A percentile compares a stretch with the other conserved stretches of the same genome.
Conservation (phyloP, 2,888 invertebrate genomes). For the Hipparchia sbordonii region DNA sequence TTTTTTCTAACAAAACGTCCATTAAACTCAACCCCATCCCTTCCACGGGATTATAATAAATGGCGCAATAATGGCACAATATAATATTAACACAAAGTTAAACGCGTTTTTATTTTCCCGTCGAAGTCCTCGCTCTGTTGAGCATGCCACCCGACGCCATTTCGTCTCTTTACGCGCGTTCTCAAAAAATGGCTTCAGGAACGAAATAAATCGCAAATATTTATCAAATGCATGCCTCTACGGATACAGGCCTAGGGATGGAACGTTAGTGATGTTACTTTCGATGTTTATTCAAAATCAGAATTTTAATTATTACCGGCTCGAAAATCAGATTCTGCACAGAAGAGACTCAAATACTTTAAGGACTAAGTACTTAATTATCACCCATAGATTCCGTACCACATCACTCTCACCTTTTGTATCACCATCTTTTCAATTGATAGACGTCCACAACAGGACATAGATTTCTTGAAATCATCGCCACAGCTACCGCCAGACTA, state of each 20-base stretch:
- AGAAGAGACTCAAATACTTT: no score
- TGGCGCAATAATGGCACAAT: constrained; percentile 82
- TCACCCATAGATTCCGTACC: no score
- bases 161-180: constrained; percentile 65
- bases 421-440: no score
- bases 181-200: constrained; percentile 71
- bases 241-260: constrained; percentile 52
- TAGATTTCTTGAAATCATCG: no score
- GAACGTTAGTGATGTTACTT: constrained; percentile 30
- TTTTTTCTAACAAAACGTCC: constrained; percentile 79
- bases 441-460: no score
- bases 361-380: no score
- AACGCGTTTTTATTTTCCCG: constrained; percentile 80
- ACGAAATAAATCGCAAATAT: constrained; percentile 77
- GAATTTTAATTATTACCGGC: no score
- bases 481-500: no score
- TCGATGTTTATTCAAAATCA: no score
- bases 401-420: no score
- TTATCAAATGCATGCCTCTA: constrained; percentile 69
- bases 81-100: constrained; percentile 83
- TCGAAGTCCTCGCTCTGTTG: constrained; percentile 68
- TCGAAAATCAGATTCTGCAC: no score
- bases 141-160: constrained; percentile 61
- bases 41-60: constrained; percentile 80
- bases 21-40: constrained; percentile 81